phyloP scores from a whole-genome alignment of 2,113 vertebrate genomes.

The Mirza zaza region DNA sequence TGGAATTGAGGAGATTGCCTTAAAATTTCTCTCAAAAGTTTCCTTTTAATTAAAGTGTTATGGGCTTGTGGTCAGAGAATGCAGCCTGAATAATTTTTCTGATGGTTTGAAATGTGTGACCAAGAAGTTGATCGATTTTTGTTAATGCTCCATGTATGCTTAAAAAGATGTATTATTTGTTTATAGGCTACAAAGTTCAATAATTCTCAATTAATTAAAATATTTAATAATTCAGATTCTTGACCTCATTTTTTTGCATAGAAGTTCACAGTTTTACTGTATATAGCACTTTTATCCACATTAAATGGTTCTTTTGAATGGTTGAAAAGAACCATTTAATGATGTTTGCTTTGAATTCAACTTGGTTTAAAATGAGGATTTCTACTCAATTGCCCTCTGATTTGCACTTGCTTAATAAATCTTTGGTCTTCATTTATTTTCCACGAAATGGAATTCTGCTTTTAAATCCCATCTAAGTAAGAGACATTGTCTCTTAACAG shows the following conservation, averaged over 20 bases:
- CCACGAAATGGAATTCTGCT: conserved; percentile 24
- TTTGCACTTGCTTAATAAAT: not conserved
- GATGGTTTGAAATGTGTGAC: not conserved
- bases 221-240: conserved; percentile 2
- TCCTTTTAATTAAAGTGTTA: conserved; percentile 31
- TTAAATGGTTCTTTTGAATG: not conserved
- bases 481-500: not conserved
- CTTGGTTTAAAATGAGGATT: not conserved
- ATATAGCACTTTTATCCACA: not conserved
- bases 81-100: not conserved
- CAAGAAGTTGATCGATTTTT: conserved; percentile 16
- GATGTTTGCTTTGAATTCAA: conserved; percentile 6
- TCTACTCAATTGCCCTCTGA: not conserved
- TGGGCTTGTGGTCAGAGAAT: not conserved
- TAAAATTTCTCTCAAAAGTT: not conserved
- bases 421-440: not conserved
- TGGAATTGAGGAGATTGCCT: not conserved
- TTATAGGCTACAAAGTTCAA: not conserved
- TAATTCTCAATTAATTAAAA: conserved; percentile 31
- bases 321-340: not conserved
- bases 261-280: not conserved
- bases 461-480: conserved; percentile 36
- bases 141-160: not conserved
- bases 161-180: conserved; percentile 20
- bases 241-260: not conserved